phyloP scores from a whole-genome alignment of 2,888 invertebrate species.

The Trissoscelio sp. region DNA sequence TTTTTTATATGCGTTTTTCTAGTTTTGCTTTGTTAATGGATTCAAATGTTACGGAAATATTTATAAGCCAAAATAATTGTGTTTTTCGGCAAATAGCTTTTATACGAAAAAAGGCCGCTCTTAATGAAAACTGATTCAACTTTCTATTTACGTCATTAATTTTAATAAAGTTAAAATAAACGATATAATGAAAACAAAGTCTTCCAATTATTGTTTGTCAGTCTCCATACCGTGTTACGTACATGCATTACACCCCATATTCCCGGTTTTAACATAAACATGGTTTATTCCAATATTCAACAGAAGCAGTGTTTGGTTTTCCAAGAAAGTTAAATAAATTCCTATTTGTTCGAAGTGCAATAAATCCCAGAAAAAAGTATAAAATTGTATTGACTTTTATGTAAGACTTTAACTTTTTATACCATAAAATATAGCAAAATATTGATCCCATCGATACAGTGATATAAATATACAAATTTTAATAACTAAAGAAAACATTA shows the following conservation, averaged over 20 bases:
- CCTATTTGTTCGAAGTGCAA: neutral
- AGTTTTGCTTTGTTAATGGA: conserved; percentile 26
- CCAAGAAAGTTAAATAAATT: neutral
- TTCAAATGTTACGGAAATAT: conserved; percentile 17
- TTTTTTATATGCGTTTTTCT: conserved; percentile 2
- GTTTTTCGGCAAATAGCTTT: too few relatives aligned
- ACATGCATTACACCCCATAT: too few relatives aligned
- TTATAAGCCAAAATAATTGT: conserved; percentile 28
- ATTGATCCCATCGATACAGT: too few relatives aligned
- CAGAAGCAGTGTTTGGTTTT: neutral
- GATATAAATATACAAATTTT: too few relatives aligned
- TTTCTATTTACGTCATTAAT: conserved; percentile 13
- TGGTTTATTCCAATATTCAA: neutral
- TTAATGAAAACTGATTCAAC: neutral
- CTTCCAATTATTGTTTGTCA: too few relatives aligned
- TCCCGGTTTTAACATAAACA: neutral
- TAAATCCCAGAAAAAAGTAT: neutral
- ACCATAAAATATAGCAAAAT: too few relatives aligned
- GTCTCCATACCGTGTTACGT: too few relatives aligned
- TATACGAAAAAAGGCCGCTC: too few relatives aligned
- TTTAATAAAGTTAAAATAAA: too few relatives aligned
- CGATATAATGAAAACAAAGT: too few relatives aligned
- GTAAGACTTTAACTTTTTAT: too few relatives aligned
- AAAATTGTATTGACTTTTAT: neutral
- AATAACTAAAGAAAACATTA: too few relatives aligned